Conservation (phyloP, 2,888 invertebrate genomes). For the Cataglyphis rosenhaueri region DNA sequence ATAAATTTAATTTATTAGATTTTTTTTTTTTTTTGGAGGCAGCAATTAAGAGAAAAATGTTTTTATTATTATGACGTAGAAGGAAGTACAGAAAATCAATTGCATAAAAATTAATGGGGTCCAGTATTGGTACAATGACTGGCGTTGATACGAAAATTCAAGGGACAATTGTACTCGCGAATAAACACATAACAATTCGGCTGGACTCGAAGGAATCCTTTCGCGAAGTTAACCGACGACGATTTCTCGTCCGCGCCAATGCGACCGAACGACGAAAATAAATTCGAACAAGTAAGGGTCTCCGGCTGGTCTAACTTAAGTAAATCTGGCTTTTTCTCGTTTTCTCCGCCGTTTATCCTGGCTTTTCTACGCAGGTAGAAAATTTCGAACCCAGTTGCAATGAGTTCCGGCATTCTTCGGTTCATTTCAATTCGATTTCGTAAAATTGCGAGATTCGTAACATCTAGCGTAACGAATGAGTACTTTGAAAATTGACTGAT, state of each 20-base stretch:
- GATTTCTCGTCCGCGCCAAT: conserved; percentile 21
- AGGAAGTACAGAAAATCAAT: not conserved
- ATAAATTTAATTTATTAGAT: not conserved
- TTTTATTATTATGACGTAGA: not conserved
- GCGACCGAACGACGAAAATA: conserved; percentile 43
- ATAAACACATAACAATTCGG: not conserved
- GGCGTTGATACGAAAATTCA: not conserved
- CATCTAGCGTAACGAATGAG: conserved; percentile 6
- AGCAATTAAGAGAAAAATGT: not conserved
- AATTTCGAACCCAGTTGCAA: not conserved
- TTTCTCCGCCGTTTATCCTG: not conserved
- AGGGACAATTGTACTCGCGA: not conserved
- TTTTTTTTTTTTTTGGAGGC: not conserved
- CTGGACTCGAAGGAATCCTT: conserved; percentile 1
- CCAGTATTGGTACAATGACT: not conserved
- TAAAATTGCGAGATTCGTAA: not conserved
- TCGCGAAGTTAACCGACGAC: not conserved
- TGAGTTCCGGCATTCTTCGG: not conserved
- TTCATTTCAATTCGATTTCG: not conserved
- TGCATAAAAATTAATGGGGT: conserved; percentile 2
- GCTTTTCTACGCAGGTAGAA: not conserved
- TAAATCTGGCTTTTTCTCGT: conserved; percentile 9
- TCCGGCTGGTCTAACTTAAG: not conserved
- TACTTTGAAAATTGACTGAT: not conserved
- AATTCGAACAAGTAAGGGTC: conserved; percentile 23